Evolutionary conservation across 2,797 vertebrate genomes (phyloP), one percentile per base, ranked within the genome.

Genomic region (Lutra lutra): DNA sequence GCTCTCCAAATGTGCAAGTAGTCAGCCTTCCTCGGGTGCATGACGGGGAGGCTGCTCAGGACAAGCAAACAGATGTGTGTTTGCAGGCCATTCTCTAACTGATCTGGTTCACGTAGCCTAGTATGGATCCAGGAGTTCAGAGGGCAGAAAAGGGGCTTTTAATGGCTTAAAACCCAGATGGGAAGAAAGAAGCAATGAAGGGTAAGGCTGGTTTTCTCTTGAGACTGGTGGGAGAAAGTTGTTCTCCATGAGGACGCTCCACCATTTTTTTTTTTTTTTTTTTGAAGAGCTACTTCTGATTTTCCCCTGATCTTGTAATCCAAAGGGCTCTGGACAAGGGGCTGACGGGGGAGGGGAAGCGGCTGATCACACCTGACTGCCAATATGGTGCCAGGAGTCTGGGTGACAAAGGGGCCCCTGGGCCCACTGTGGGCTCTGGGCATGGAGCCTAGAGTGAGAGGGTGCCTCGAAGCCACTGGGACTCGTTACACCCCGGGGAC

Each of bases 1-100:
- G 0, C 93, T 85, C 78, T 64, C 79, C 92, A 96, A 96, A 84
- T 58, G 21, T 92, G 40, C 35, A 77, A 73, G 62, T 84, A 92
- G 0, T 60, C 29, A 93, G 93, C 35, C 77, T 89, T 72, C 72
- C 79, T n/a, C 48, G n/a, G 66, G 94, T 29, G 66, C 32, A 25
- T 82, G 21, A 1, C 20, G 5, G 90, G 89, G 72, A 68, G 83
- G 92, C 72, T 25, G 68, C 56, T 27, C 4, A 0, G 1, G 87
- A 6, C 5, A 48, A 51, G 56, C 58, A 68, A 78, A 72, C 1
- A 29, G 35, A 70, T 27, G 84, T 51, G 91, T 43, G 8, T 64
- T 11, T 46, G 72, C 43, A 21, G 8, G 51, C 12, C 72, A 2
- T 86, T 94, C 93, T 56, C 75, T 27, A 10, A 43, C 48, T 7